Evolutionary conservation across 30 jellyfish, hydroid and myxozoan genomes (phyloP).

Genomic region (Nemopilema nomurai): DNA sequence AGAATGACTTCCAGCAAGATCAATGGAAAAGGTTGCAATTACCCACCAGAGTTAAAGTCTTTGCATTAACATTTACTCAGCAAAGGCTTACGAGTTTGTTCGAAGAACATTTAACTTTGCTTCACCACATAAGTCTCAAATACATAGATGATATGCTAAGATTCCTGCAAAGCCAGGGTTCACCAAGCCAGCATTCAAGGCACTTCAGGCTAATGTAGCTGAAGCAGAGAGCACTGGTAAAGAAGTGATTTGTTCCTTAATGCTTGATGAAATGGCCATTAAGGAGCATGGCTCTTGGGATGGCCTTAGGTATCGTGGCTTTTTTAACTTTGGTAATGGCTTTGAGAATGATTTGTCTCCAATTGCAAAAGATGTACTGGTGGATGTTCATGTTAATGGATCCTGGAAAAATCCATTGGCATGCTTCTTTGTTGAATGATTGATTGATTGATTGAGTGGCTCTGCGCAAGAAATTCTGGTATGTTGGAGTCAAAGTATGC

Average conservation of each 20-base stretch:
- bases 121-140: not conserved
- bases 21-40: not conserved
- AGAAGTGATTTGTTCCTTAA: too few species aligned
- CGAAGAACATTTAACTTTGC: not conserved
- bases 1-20: not conserved
- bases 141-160: not conserved
- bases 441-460: slow-evolving; percentile 39
- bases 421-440: slow-evolving; percentile 56
- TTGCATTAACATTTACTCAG: too few species aligned
- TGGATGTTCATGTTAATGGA: slow-evolving; percentile 56
- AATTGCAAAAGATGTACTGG: slow-evolving; percentile 60
- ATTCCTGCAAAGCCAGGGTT: slow-evolving; percentile 4
- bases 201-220: too few species aligned
- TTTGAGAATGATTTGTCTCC: slow-evolving; percentile 50
- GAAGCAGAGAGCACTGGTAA: too few species aligned
- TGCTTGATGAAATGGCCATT: too few species aligned
- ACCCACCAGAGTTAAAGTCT: too few species aligned
- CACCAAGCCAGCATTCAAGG: slow-evolving; percentile 6
- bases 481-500: slow-evolving; percentile 27
- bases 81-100: not conserved
- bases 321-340: slow-evolving; percentile 45
- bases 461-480: slow-evolving; percentile 26
- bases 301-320: slow-evolving; percentile 10
- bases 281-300: slow-evolving; percentile 48
- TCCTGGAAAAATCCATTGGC: slow-evolving; percentile 69